These are phyloP conservation scores for Microctonus aethiopoides DNA, from an alignment of 2,888 invertebrate genomes.

Conservation along the genomic window DNA sequence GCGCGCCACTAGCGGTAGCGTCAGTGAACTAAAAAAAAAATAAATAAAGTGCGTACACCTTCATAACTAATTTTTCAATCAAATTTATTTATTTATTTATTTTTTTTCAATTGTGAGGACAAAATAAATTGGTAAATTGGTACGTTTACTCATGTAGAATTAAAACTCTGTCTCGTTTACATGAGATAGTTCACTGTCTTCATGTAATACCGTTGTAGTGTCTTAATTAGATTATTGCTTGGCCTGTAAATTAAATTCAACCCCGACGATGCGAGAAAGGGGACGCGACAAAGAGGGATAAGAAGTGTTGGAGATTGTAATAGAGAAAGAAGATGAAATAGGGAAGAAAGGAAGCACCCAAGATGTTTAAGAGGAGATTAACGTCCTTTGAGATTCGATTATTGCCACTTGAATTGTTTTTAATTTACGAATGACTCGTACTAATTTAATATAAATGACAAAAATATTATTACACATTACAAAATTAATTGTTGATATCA, in stretches of 20 bases:
- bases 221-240: constrained; percentile 42
- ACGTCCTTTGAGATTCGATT: constrained; percentile 28
- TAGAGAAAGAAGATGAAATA: background rate
- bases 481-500: background rate
- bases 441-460: background rate
- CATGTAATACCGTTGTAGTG: constrained; percentile 33
- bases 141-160: background rate
- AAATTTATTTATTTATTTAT: background rate
- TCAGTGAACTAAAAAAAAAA: background rate
- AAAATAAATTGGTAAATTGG: background rate
- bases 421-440: background rate
- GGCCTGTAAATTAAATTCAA: constrained; percentile 39
- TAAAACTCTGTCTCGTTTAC: background rate
- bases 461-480: background rate
- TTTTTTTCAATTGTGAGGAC: no score
- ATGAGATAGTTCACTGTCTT: constrained; percentile 11
- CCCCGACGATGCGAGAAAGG: constrained; percentile 12
- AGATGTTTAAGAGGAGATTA: constrained; percentile 26
- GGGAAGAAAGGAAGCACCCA: constrained; percentile 5
- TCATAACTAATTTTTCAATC: background rate
- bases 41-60: background rate
- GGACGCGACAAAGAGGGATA: background rate
- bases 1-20: background rate
- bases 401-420: constrained; percentile 24
- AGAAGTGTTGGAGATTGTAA: background rate